Conservation (phyloP, 2,888 invertebrate genomes). For the Limnephilus rhombicus region DNA sequence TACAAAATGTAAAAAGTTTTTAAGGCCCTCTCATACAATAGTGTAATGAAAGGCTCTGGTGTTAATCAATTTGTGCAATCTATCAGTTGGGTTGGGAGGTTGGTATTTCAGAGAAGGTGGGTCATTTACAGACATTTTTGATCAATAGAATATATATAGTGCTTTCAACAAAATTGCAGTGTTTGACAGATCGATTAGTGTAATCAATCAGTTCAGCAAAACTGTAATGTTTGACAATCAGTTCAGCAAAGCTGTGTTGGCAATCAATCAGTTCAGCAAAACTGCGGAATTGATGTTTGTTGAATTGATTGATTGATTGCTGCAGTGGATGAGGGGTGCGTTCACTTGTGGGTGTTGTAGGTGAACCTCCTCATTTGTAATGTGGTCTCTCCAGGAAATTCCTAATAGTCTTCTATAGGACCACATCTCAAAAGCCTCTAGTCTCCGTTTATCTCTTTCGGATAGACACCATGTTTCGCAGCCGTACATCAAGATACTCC, state of each 20-base stretch:
- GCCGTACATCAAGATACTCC: too few species aligned
- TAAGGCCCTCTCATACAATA: not conserved
- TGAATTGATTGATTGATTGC: not conserved
- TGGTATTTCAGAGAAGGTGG: not conserved
- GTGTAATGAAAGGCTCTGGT: not conserved
- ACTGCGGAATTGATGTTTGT: too few species aligned
- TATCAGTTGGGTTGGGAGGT: not conserved
- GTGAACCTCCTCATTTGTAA: too few species aligned
- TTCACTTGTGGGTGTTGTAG: slow-evolving; percentile 9
- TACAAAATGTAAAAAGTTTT: not conserved
- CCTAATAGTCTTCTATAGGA: too few species aligned
- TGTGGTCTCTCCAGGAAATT: too few species aligned
- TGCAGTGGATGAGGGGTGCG: not conserved
- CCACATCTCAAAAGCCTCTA: too few species aligned
- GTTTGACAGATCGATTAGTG: not conserved
- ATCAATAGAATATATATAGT: not conserved
- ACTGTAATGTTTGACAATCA: not conserved
- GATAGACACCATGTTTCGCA: too few species aligned
- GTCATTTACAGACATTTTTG: not conserved
- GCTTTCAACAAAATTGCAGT: not conserved
- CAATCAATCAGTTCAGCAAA: too few species aligned
- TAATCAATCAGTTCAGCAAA: not conserved
- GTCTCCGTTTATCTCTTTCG: too few species aligned
- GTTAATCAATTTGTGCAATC: not conserved
- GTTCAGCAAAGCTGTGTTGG: not conserved